Conservation (phyloP, 2,888 invertebrate species). For the Drosophila neoperkinsi region DNA sequence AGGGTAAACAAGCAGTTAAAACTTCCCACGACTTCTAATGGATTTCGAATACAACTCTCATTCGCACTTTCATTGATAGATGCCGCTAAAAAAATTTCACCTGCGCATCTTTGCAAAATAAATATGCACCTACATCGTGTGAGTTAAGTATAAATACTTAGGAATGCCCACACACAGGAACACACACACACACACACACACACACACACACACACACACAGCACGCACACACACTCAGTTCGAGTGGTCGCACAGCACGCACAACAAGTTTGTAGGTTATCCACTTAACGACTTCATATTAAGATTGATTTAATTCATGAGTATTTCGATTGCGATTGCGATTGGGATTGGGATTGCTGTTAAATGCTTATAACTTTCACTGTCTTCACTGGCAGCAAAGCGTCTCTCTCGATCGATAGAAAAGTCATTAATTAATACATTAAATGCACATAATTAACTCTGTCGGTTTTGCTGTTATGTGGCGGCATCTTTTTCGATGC, state of each 20-base stretch:
- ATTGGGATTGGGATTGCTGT: constrained; percentile 41
- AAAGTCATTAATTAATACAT: constrained; percentile 73
- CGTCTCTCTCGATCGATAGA: constrained; percentile 47
- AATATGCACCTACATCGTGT: constrained; percentile 5
- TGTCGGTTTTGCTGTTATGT: constrained; percentile 46
- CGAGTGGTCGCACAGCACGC: constrained; percentile 30
- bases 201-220: constrained; percentile 23
- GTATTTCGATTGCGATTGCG: constrained; percentile 27
- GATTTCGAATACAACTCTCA: neutral
- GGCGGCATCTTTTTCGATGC: constrained; percentile 25
- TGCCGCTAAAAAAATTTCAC: constrained; percentile 40
- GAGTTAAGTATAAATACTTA: neutral
- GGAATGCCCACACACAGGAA: constrained; percentile 15
- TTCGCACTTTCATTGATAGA: constrained; percentile 47
- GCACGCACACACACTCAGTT: constrained; percentile 7
- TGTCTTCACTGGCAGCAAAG: constrained; percentile 19
- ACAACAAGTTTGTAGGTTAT: constrained; percentile 67
- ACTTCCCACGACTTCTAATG: constrained; percentile 27
- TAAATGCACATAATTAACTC: constrained; percentile 76
- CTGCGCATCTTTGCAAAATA: constrained; percentile 24
- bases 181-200: constrained; percentile 21
- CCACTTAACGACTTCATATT: constrained; percentile 42
- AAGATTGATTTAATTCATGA: constrained; percentile 56
- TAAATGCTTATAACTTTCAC: constrained; percentile 70
- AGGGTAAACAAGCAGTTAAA: constrained; percentile 1